Percentiles rank a stretch among this genome's conserved stretches.
Conservation (phyloP, 1,140 invertebrate genomes). For the Panagrolaimus sp. region DNA sequence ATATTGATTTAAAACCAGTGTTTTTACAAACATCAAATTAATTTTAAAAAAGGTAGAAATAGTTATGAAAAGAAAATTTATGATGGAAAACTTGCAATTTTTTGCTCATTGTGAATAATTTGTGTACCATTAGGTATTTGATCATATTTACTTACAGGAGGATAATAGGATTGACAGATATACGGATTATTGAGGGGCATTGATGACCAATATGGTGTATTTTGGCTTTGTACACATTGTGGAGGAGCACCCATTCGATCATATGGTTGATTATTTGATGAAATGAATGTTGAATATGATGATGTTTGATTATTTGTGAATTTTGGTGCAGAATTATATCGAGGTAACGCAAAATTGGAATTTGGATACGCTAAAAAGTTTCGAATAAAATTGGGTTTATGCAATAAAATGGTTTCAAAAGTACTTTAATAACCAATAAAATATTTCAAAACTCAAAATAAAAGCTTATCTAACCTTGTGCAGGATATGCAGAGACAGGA, state of each 20-base stretch:
- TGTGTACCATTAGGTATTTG: neutral
- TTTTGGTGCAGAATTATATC: neutral
- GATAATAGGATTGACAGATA: conserved; percentile 14
- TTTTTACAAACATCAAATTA: too few relatives aligned
- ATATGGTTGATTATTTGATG: neutral
- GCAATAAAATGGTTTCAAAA: too few relatives aligned
- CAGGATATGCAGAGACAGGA: too few relatives aligned
- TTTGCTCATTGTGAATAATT: neutral
- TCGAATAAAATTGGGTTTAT: too few relatives aligned
- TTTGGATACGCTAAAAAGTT: neutral
- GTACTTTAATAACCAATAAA: too few relatives aligned
- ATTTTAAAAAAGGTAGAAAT: too few relatives aligned
- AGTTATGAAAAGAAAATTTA: too few relatives aligned
- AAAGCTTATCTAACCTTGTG: too few relatives aligned
- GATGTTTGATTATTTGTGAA: neutral
- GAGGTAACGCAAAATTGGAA: conserved; percentile 6
- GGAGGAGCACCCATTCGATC: neutral
- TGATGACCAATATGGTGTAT: neutral
- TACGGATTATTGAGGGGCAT: conserved; percentile 1
- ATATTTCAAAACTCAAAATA: too few relatives aligned
- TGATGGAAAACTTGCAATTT: neutral
- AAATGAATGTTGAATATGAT: conserved; percentile 11
- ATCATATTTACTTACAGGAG: conserved; percentile 4
- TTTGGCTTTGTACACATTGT: neutral
- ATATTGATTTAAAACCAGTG: too few relatives aligned